These are phyloP conservation scores for Pica pica DNA, from an alignment of 2,113 vertebrate species.

Conservation along the genomic window DNA sequence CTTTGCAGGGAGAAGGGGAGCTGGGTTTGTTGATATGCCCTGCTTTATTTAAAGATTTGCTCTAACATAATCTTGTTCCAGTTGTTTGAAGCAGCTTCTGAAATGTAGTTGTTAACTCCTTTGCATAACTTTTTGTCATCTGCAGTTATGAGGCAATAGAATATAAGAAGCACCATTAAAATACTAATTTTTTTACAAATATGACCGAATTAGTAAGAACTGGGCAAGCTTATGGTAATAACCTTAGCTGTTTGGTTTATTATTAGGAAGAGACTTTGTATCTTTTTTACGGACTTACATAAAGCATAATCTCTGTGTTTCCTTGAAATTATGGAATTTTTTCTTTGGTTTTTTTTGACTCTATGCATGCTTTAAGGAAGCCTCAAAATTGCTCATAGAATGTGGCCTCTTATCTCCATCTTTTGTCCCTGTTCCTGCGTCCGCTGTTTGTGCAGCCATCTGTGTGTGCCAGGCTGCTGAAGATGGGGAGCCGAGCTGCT, in stretches of 20 bases:
- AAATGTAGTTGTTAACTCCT: neutral
- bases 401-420: neutral
- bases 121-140: neutral
- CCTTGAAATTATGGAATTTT: neutral
- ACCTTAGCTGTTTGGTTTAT: neutral
- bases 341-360: neutral
- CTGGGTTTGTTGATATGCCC: neutral
- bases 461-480: neutral
- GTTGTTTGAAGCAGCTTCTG: neutral
- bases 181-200: neutral
- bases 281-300: neutral
- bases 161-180: neutral
- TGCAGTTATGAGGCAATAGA: neutral
- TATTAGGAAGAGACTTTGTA: neutral
- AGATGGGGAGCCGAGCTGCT: neutral
- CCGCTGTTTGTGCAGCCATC: rapidly evolving
- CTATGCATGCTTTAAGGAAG: neutral
- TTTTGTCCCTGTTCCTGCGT: neutral
- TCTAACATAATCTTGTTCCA: neutral
- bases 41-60: neutral
- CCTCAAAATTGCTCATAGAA: neutral
- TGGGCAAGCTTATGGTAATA: neutral
- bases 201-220: neutral
- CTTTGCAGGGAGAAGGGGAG: neutral
- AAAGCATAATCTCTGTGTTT: neutral